Percentiles rank a stretch among this genome's conserved stretches.
Conservation (phyloP, 2,113 vertebrate genomes). For the Pipa parva region DNA sequence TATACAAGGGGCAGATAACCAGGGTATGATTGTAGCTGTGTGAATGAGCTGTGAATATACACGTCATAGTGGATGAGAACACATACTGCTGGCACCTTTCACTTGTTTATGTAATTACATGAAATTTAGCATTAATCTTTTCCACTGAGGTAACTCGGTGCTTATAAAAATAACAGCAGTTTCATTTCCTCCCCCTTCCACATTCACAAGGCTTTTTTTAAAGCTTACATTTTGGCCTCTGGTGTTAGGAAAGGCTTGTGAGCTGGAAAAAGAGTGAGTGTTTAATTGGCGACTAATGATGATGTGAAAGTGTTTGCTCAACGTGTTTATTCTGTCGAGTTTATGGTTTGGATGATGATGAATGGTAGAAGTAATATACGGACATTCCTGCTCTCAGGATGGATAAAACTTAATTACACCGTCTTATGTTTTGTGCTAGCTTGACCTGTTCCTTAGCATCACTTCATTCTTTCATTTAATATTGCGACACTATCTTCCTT, state of each 20-base stretch:
- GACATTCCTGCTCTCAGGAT: no score
- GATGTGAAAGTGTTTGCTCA: not conserved
- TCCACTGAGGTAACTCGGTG: slow-evolving; percentile 11
- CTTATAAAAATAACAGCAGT: not conserved
- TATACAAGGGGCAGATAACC: no score
- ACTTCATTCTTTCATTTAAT: no score
- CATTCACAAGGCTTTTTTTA: not conserved
- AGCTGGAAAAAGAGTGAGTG: slow-evolving; percentile 23
- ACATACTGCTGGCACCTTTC: not conserved
- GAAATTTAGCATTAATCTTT: slow-evolving; percentile 9
- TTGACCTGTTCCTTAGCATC: no score
- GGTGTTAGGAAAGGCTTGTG: not conserved
- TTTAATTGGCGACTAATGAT: slow-evolving; percentile 21
- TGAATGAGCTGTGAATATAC: not conserved
- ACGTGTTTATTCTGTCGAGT: slow-evolving; percentile 3
- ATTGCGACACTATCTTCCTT: no score
- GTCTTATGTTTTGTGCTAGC: no score
- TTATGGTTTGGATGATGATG: not conserved
- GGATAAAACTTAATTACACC: no score
- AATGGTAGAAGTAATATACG: no score
- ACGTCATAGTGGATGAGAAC: not conserved
- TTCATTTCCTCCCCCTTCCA: slow-evolving; percentile 15
- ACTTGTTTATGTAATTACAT: slow-evolving; percentile 2
- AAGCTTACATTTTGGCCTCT: not conserved
- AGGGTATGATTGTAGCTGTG: not conserved